Base-by-base conservation (phyloP, 2,888 invertebrate species). In the Leptopilina myrica region DNA sequence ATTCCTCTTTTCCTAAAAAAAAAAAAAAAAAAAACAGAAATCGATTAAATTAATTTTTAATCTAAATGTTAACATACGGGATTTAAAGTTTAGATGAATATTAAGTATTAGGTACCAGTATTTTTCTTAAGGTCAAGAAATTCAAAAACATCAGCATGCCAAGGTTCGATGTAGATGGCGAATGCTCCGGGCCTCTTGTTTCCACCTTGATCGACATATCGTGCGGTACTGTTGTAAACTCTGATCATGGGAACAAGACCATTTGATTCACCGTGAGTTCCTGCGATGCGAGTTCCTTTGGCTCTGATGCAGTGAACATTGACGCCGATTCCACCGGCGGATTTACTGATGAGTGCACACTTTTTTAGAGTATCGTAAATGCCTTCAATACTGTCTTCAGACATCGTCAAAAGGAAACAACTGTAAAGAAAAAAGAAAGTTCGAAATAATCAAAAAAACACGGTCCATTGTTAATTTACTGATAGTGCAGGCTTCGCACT, bases 151-250 rank as follows among this genome's bases (percentile, higher is more conserved):
- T 99, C 99, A 0, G 98, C 96, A 92, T 99, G 99, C 99, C 99
- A 99, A 0, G 99, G 99, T 92, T 99, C 99, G 77, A 99, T 92
- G 90, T 99, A 99, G 81, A 99, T 95, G 15, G 99, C 98, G 93
- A 99, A 98, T 4, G 99, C 99, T 33, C 99, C 99, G 2, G 99
- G 99, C 82, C 99, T 93, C 93, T 99, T 99, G 89, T 98, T 98
- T 73, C 99, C 99, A 33, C 99, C 98, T 93, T 99, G 99, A 91
- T 99, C 98, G 0, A 99, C 98, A 92, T 99, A 99, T 80, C 98
- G 94, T 0, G 99, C 98, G 4, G 98, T 97, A 89, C 98, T 98
- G 90, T 99, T 99, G 91, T 95, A 99, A 0, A 99, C 98, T 83
- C 98, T 93, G 64, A 99, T 92, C 97, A 98, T 98, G 0, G 99